Evolutionary conservation across 1,140 invertebrate genomes (phyloP).

Genomic region (Bacillus rossius): DNA sequence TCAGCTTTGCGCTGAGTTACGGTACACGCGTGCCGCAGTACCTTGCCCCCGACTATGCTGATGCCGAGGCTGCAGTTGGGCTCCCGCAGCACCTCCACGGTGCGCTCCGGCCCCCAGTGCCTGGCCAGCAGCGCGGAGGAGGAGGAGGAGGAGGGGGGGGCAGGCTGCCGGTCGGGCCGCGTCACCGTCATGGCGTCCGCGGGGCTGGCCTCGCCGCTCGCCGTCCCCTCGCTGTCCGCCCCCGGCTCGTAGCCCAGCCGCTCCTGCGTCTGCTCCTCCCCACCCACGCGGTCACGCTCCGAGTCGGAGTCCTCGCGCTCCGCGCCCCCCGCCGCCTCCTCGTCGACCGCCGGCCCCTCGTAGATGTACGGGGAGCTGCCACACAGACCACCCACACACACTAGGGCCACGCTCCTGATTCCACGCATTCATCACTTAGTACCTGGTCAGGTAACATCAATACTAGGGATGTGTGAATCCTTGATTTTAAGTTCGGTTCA

Average conservation of each 20-base stretch:
- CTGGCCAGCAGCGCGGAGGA: constrained; percentile 52
- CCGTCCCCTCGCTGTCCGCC: background rate
- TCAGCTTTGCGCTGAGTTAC: no score
- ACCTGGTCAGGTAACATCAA: no score
- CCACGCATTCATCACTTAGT: no score
- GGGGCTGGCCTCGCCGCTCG: background rate
- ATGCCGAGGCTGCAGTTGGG: constrained; percentile 79
- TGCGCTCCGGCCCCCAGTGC: constrained; percentile 82
- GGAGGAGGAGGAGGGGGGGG: constrained; percentile 17
- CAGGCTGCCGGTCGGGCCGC: constrained; percentile 2
- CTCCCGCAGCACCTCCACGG: constrained; percentile 66
- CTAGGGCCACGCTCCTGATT: no score
- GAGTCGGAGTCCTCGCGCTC: background rate
- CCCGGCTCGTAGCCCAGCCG: background rate
- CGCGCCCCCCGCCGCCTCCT: background rate
- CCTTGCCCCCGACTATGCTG: constrained; percentile 95
- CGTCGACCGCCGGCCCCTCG: constrained; percentile 14
- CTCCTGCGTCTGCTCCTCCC: no score
- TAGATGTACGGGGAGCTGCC: constrained; percentile 31
- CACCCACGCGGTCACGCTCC: no score
- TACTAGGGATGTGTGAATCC: no score
- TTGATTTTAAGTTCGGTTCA: no score
- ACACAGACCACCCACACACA: constrained; percentile 15
- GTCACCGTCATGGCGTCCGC: constrained; percentile 10
- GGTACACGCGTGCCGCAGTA: no score